Evolutionary conservation across 92 coral and sea anemone species (phyloP).

Genomic region (Montipora capitata): DNA sequence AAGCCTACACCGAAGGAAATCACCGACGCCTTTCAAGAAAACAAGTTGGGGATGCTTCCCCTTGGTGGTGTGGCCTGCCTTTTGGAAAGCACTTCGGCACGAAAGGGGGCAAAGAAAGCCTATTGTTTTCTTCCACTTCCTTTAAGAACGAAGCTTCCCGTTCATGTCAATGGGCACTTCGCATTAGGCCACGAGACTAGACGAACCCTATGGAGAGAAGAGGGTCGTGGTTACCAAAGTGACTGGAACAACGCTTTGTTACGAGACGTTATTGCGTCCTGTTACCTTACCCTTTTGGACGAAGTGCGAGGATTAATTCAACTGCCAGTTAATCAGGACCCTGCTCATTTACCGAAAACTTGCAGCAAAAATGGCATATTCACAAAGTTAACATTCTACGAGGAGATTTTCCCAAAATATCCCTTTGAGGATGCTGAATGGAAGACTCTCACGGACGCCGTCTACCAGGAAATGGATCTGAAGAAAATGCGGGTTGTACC

Average conservation of each 20-base stretch:
- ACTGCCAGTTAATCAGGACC: not conserved
- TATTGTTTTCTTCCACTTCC: conserved; percentile 89
- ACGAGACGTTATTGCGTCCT: conserved; percentile 65
- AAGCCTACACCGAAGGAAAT: not conserved
- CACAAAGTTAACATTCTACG: conserved; percentile 29
- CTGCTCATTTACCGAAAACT: not conserved
- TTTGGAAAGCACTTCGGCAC: not conserved
- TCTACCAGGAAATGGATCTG: conserved; percentile 60
- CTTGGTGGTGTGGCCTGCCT: conserved; percentile 82
- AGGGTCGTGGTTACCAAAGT: conserved; percentile 63
- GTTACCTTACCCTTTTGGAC: conserved; percentile 68
- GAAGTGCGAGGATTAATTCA: conserved; percentile 47
- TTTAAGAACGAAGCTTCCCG: conserved; percentile 77
- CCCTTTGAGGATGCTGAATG: conserved; percentile 39
- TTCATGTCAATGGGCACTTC: conserved; percentile 90
- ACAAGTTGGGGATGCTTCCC: conserved; percentile 74
- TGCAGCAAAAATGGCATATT: conserved; percentile 3
- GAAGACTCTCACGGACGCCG: conserved; percentile 67
- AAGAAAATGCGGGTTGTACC: conserved; percentile 55
- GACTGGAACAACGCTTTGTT: conserved; percentile 76
- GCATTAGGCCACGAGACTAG: conserved; percentile 79
- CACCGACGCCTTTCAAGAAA: conserved; percentile 35
- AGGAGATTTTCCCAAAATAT: conserved; percentile 62
- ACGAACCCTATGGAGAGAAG: conserved; percentile 77
- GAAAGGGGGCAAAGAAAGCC: conserved; percentile 42